Base-by-base conservation (phyloP, 1,140 invertebrate species). In the Lanistes nyassanus region DNA sequence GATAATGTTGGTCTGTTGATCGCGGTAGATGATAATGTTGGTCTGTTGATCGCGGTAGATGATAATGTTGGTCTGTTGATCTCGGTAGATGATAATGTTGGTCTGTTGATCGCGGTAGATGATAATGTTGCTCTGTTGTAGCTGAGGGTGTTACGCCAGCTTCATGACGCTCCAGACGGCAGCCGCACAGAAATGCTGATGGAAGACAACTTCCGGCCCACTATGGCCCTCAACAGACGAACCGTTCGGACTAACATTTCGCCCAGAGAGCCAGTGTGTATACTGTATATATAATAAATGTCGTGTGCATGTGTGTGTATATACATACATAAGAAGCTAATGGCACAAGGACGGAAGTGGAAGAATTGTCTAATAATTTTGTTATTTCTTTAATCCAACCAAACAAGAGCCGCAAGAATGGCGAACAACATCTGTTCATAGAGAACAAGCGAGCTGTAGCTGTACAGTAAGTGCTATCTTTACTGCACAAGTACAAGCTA, bases 171-270 rank as follows among this genome's bases (percentile, higher is more conserved):
- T 36, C 71, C 51, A 16, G 71, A 69, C 34, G 71, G 76, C 7
- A 39, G 16, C 3, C 58, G 11, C 3, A 55, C 69, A n/a, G 47
- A 37, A n/a, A 26, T 68, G 36, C 53, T 78, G n/a, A 74, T 76
- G 73, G 78, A 74, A 31, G 77, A 80, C 62, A 80, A 80, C 62
- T 76, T 80, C 73, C 72, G 78, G 29, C 78, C 78, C 13, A 65
- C 73, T 34, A 76, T 80, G 75, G 66, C 75, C 16, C 58, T 80
- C 36, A 76, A 77, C 39, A 68, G 76, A 51, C 36, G 78, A 39
- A 77, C 78, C 31, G 64, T 80, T n/a, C 55, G 75, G 47, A 80
- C 78, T 11, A 80, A 80, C 62, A 80, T 80, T 71, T 34, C 68
- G 23, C 78, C 78, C 2, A 76, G 74, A 69, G 55, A 66, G 66